Percentiles rank a stretch among this genome's conserved stretches.
These are phyloP conservation scores for Theonella swinhoei DNA, from an alignment of 37 sponge, comb jelly and placozoan species.

Conservation along the genomic window DNA sequence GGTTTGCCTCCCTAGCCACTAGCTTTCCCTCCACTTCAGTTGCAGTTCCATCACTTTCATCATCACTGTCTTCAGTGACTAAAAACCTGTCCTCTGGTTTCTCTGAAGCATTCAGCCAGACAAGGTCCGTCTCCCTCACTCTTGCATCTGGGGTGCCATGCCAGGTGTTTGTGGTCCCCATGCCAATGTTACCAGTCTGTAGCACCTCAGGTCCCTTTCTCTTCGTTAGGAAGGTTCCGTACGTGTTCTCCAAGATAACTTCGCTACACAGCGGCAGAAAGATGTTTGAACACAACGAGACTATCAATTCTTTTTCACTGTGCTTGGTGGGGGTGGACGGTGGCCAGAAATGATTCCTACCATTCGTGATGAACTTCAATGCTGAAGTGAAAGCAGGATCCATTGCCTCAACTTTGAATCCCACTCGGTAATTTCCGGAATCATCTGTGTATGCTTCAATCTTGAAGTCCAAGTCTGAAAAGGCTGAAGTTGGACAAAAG, in stretches of 20 bases:
- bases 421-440: neutral
- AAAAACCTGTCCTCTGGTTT: no score
- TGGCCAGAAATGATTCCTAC: slow-evolving; percentile 11
- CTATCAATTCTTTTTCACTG: slow-evolving; percentile 7
- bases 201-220: neutral
- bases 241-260: slow-evolving; percentile 11
- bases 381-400: neutral
- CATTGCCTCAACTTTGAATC: slow-evolving; percentile 13
- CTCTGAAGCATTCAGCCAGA: slow-evolving; percentile 10
- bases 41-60: slow-evolving; percentile 16
- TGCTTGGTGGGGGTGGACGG: neutral
- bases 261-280: slow-evolving; percentile 14
- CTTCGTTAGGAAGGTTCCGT: no score
- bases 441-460: slow-evolving; percentile 5
- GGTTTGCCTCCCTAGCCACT: slow-evolving; percentile 20
- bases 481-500: slow-evolving; percentile 2
- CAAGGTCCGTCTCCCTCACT: slow-evolving; percentile 11
- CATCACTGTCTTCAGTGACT: slow-evolving; percentile 11
- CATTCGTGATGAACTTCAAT: slow-evolving; percentile 9
- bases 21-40: slow-evolving; percentile 23
- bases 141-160: slow-evolving; percentile 23
- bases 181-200: slow-evolving; percentile 6
- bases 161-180: slow-evolving; percentile 7
- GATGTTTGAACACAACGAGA: slow-evolving; percentile 4
- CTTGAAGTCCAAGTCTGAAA: slow-evolving; percentile 8